phyloP scores from a whole-genome alignment of 2,113 vertebrate genomes.

The Thamnophis sirtalis region DNA sequence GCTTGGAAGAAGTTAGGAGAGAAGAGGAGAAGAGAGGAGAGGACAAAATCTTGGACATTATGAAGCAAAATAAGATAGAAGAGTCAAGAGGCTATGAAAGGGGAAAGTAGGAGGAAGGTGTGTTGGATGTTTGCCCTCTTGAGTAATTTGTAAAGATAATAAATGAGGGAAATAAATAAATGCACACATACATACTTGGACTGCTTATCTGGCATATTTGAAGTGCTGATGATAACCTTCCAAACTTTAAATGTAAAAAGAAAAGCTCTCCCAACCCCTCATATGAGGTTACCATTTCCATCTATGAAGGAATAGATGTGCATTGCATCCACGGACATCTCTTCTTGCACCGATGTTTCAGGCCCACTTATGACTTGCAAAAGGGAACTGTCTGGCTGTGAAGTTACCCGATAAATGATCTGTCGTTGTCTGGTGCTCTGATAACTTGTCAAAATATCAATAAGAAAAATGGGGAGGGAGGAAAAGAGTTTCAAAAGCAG shows the following conservation, averaged over 20 bases:
- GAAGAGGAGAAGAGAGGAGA: not conserved
- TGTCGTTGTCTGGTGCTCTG: constrained; percentile 90
- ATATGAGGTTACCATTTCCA: constrained; percentile 67
- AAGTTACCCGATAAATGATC: constrained; percentile 91
- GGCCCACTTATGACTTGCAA: constrained; percentile 95
- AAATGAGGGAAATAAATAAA: not conserved
- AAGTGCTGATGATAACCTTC: not conserved
- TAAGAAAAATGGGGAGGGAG: not conserved
- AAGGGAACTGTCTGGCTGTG: constrained; percentile 93
- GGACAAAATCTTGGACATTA: not conserved
- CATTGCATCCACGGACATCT: constrained; percentile 71
- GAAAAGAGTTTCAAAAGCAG: constrained; percentile 49
- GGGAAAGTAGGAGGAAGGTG: not conserved
- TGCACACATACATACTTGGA: not conserved
- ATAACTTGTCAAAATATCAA: constrained; percentile 75
- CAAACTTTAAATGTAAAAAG: not conserved
- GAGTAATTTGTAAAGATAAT: not conserved
- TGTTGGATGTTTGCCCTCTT: no score
- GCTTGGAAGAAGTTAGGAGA: not conserved
- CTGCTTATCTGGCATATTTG: not conserved
- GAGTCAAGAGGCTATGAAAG: not conserved
- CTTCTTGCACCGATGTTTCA: constrained; percentile 81
- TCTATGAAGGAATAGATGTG: constrained; percentile 70
- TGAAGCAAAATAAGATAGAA: not conserved
- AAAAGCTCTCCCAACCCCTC: not conserved